phyloP scores from a whole-genome alignment of 2,888 invertebrate species.

The Mythimna impura region DNA sequence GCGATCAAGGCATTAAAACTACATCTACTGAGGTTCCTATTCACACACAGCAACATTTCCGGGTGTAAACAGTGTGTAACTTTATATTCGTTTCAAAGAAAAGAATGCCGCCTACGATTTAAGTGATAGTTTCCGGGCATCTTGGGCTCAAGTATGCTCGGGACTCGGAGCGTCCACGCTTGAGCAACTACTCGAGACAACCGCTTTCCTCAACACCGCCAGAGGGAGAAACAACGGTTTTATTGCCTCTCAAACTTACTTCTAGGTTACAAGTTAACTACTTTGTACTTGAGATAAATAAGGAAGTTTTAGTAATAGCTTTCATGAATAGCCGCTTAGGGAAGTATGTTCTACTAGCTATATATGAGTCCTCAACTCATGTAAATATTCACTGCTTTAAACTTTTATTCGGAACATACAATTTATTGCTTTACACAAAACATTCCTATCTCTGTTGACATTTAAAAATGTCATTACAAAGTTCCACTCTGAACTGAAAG shows the following conservation, averaged over 20 bases:
- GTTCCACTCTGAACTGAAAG: slow-evolving; percentile 36
- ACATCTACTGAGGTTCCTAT: not conserved
- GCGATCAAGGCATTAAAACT: not conserved
- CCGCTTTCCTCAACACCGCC: slow-evolving; percentile 38
- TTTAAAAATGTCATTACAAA: slow-evolving; percentile 54
- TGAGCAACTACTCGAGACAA: slow-evolving; percentile 49
- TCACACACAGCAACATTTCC: not conserved
- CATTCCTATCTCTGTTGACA: slow-evolving; percentile 39
- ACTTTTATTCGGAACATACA: slow-evolving; percentile 24
- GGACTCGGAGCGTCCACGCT: slow-evolving; percentile 26
- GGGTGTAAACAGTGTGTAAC: slow-evolving; percentile 18
- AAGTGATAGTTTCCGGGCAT: slow-evolving; percentile 57
- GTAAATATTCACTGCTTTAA: slow-evolving; percentile 2
- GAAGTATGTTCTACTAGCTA: not conserved
- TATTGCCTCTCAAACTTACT: slow-evolving; percentile 47
- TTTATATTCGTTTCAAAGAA: slow-evolving; percentile 32
- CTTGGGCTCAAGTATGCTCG: slow-evolving; percentile 43
- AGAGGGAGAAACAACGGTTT: slow-evolving; percentile 27
- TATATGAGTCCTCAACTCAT: not conserved
- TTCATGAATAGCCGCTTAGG: slow-evolving; percentile 13
- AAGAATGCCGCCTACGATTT: slow-evolving; percentile 26
- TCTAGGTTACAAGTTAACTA: slow-evolving; percentile 34
- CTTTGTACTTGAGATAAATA: slow-evolving; percentile 20
- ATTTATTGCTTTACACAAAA: slow-evolving; percentile 41
- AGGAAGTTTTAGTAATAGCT: slow-evolving; percentile 5